Base-by-base conservation (phyloP, 2,797 vertebrate genomes). In the Eulemur coronatus region DNA sequence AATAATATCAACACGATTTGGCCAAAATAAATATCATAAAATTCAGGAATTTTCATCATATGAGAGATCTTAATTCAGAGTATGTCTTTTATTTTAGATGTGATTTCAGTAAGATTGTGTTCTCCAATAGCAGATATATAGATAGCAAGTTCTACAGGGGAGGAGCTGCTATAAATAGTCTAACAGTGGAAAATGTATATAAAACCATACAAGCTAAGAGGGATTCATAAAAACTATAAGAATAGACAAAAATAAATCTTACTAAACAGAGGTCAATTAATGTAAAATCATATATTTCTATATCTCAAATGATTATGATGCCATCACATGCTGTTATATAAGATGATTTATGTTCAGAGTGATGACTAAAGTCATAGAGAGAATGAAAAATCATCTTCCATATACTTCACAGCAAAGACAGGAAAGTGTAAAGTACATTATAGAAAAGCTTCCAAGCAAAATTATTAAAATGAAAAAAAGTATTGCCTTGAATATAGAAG, bases 371-470 rank as follows among this genome's bases (percentile, higher is more conserved):
- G 67, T 84, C 67, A 89, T 85, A 48, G 33, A 78, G 85, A 57
- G 5, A 61, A 82, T 55, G 5, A 70, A 86, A 89, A 82, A 46
- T 85, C 9, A 85, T 61, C 46, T 70, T 85, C 33, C 24, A 2
- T 73, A 22, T 20, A 55, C 28, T 72, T n/a, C 48, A 81, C 14
- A 59, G 65, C 6, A 94, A 52, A 95, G 41, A 69, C 17, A 81
- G 26, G 28, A 93, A 92, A 95, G 26, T 89, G 13, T 70, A 92
- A 87, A 95, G 4, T 22, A 88, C 52, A 41, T 20, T 88, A 76
- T 18, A 50, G 85, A 46, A 97, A 94, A 67, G 7, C 4, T 5
- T 46, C 17, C 48, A 73, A 57, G 50, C 15, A 81, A 92, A 78
- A 82, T 89, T 76, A 78, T 61, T 80, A 67, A 84, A 84, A 72